A percentile compares a stretch with the other conserved stretches of the same genome.
Evolutionary conservation across 2,113 vertebrate genomes (phyloP).

Genomic region (Opisthocomus hoazin): DNA sequence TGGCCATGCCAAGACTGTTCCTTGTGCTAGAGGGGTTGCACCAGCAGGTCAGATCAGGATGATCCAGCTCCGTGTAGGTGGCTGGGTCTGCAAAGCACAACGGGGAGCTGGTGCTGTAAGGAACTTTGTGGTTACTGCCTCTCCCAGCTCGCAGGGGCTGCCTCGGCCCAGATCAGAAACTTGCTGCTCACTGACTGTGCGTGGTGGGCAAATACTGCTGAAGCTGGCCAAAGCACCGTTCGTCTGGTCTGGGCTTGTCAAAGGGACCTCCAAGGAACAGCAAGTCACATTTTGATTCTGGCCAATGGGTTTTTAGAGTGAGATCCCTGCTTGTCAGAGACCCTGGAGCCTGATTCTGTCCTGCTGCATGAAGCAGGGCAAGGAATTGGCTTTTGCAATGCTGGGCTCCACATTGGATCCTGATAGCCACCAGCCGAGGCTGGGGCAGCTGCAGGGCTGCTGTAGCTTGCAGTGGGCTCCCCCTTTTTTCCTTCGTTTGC

Average conservation of each 20-base stretch:
- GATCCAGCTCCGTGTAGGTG: not conserved
- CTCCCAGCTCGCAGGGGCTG: not conserved
- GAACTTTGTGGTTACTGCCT: not conserved
- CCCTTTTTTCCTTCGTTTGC: not conserved
- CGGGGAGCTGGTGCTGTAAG: not conserved
- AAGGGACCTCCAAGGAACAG: not conserved
- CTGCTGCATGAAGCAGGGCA: not conserved
- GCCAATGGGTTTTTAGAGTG: not conserved
- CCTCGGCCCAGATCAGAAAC: not conserved
- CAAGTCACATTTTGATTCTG: not conserved
- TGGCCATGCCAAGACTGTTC: not conserved
- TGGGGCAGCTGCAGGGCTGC: not conserved
- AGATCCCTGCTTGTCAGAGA: not conserved
- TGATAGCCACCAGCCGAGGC: not conserved
- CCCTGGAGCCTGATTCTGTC: not conserved
- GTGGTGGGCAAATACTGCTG: not conserved
- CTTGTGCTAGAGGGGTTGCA: not conserved
- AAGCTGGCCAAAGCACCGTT: not conserved
- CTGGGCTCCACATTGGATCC: not conserved
- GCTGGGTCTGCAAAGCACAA: not conserved
- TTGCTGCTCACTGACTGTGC: not conserved
- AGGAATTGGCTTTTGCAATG: not conserved
- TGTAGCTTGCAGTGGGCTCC: not conserved
- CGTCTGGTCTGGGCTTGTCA: not conserved
- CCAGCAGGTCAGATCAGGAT: not conserved